Evolutionary conservation across 2,888 invertebrate genomes (phyloP).

Genomic region (Desoria tigrina): DNA sequence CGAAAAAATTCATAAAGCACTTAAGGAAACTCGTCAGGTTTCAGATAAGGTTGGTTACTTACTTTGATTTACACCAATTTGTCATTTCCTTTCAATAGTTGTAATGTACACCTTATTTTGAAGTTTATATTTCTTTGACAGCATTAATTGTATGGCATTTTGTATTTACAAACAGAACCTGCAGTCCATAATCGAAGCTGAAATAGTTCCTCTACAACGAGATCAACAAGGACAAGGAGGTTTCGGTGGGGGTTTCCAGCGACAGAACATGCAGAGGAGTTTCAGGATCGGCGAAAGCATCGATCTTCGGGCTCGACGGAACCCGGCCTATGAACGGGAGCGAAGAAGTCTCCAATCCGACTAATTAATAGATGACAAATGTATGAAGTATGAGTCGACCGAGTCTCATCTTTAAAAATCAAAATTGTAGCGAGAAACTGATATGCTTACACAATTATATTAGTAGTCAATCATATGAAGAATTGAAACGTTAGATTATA

Average conservation of each 20-base stretch:
- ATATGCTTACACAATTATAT: neutral
- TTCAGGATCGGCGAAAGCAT: constrained; percentile 49
- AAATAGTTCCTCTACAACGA: constrained; percentile 25
- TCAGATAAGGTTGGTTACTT: constrained; percentile 56
- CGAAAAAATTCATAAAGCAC: constrained; percentile 61
- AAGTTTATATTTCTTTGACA: too few species aligned
- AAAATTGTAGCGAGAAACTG: neutral
- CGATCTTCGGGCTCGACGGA: constrained; percentile 41
- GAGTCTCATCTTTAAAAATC: too few species aligned
- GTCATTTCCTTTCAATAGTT: too few species aligned
- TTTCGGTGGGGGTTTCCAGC: constrained; percentile 32
- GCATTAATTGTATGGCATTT: too few species aligned
- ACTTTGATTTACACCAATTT: too few species aligned
- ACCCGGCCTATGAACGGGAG: constrained; percentile 44
- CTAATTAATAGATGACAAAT: neutral
- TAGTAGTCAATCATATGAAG: neutral
- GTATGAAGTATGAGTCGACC: too few species aligned
- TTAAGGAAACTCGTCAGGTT: constrained; percentile 63
- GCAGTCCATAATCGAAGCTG: constrained; percentile 54
- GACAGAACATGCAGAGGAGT: constrained; percentile 39
- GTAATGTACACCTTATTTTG: too few species aligned
- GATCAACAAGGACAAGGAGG: constrained; percentile 6
- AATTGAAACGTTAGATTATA: too few species aligned
- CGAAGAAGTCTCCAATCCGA: constrained; percentile 24
- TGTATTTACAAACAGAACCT: constrained; percentile 42